Evolutionary conservation across 2,113 vertebrate species (phyloP).

Genomic region (Illadopsis cleaveri): DNA sequence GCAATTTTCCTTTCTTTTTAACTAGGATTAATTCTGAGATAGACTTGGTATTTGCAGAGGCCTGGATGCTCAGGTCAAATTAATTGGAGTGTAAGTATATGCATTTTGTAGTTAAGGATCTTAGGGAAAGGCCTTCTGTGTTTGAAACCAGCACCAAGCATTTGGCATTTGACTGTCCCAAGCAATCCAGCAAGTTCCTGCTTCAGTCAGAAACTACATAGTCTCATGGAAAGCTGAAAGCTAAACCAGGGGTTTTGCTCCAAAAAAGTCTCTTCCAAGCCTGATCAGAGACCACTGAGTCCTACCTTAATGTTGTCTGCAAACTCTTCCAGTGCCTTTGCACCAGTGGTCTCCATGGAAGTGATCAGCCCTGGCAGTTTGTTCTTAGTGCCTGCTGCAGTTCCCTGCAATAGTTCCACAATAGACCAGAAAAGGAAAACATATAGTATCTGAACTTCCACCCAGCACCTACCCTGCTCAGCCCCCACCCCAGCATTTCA

Average conservation of each 20-base stretch:
- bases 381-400: conserved; percentile 97
- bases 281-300: neutral
- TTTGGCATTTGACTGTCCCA: neutral
- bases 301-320: conserved; percentile 97
- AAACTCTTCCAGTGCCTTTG: conserved; percentile 96
- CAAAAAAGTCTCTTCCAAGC: neutral
- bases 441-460: neutral
- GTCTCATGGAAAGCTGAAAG: neutral
- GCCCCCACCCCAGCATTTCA: neutral
- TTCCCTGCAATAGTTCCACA: conserved; percentile 79
- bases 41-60: neutral
- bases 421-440: neutral
- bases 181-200: neutral
- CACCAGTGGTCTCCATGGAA: conserved; percentile 95
- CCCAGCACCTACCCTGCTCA: neutral
- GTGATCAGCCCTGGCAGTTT: conserved; percentile 95
- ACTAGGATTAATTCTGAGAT: neutral
- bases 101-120: neutral
- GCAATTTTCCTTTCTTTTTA: neutral
- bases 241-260: neutral
- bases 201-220: neutral
- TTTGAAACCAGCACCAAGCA: neutral
- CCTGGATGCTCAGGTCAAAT: neutral
- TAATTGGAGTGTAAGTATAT: neutral
- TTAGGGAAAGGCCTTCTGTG: neutral